Conservation (phyloP, 2,888 invertebrate species). For the Drosophila nigricruria region DNA sequence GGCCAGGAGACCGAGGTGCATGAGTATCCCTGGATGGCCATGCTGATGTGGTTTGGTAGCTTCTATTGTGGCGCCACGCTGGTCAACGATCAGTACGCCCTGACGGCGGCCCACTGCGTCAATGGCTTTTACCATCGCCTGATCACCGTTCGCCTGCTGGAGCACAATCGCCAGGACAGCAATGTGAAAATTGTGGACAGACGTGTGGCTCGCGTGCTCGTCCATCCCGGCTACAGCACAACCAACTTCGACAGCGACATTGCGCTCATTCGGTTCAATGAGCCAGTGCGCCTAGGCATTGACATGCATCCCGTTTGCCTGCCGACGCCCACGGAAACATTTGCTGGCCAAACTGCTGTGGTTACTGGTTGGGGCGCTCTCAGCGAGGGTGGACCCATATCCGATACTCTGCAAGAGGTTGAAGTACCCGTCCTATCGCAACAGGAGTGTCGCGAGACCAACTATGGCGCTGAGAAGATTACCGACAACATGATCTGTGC, state of each 20-base stretch:
- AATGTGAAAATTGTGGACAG: slow-evolving; percentile 79
- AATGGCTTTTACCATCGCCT: slow-evolving; percentile 87
- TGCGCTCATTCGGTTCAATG: slow-evolving; percentile 89
- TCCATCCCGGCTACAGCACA: slow-evolving; percentile 89
- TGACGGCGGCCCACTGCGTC: slow-evolving; percentile 92
- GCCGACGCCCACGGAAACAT: slow-evolving; percentile 86
- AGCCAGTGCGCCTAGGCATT: slow-evolving; percentile 87
- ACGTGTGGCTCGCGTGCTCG: slow-evolving; percentile 85
- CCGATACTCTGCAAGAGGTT: slow-evolving; percentile 90
- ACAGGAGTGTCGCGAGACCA: slow-evolving; percentile 84
- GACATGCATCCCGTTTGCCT: slow-evolving; percentile 92
- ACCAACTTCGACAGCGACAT: slow-evolving; percentile 93
- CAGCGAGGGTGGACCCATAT: slow-evolving; percentile 89
- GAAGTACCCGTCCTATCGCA: slow-evolving; percentile 89
- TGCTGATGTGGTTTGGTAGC: slow-evolving; percentile 86
- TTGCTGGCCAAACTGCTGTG: slow-evolving; percentile 86
- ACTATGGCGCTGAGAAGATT: slow-evolving; percentile 80
- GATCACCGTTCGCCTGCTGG: slow-evolving; percentile 89
- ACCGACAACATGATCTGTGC: slow-evolving; percentile 85
- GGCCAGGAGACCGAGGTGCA: slow-evolving; percentile 91
- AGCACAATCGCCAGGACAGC: slow-evolving; percentile 89
- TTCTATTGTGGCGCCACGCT: slow-evolving; percentile 92
- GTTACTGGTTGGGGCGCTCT: slow-evolving; percentile 93
- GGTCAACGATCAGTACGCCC: slow-evolving; percentile 90
- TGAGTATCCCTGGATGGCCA: slow-evolving; percentile 90